A percentile compares a stretch with the other conserved stretches of the same genome.
Evolutionary conservation across 2,888 invertebrate species (phyloP).

Genomic region (Eubasilissa splendida): DNA sequence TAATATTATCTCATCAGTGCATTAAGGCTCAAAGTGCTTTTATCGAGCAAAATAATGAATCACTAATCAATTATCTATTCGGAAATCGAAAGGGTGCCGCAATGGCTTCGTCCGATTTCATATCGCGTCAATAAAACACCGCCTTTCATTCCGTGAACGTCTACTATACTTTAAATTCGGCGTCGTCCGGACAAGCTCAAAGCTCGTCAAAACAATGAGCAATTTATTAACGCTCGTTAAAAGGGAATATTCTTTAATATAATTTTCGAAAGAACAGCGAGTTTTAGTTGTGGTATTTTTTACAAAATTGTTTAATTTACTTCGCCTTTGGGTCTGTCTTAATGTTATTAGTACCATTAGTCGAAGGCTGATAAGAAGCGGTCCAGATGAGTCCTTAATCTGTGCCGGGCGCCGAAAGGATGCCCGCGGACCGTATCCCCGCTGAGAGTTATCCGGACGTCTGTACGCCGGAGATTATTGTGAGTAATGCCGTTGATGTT

Average conservation of each 20-base stretch:
- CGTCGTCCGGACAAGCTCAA: not conserved
- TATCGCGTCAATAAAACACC: not conserved
- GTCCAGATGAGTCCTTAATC: conserved; percentile 22
- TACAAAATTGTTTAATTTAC: not conserved
- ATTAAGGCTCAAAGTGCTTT: conserved; percentile 40
- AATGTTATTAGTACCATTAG: conserved; percentile 36
- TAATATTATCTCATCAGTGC: conserved; percentile 28
- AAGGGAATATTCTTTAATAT: not conserved
- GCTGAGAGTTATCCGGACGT: conserved; percentile 26
- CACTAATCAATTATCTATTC: conserved; percentile 7
- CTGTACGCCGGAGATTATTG: conserved; percentile 16
- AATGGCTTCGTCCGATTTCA: not conserved
- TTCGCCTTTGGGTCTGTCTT: not conserved
- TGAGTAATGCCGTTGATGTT: not conserved
- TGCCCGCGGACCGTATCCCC: conserved; percentile 5
- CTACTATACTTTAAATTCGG: not conserved
- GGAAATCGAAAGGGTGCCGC: not conserved
- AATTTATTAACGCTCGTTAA: conserved; percentile 8
- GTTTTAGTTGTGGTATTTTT: not conserved
- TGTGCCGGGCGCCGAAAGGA: conserved; percentile 32
- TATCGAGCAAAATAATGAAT: conserved; percentile 28
- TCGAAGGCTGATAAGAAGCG: conserved; percentile 19
- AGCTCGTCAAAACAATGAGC: not conserved
- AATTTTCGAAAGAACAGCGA: too few species aligned
- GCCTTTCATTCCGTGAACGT: not conserved